A percentile compares a stretch with the other conserved stretches of the same genome.
Conservation (phyloP, 2,113 vertebrate genomes). For the Emydura subglobosa region DNA sequence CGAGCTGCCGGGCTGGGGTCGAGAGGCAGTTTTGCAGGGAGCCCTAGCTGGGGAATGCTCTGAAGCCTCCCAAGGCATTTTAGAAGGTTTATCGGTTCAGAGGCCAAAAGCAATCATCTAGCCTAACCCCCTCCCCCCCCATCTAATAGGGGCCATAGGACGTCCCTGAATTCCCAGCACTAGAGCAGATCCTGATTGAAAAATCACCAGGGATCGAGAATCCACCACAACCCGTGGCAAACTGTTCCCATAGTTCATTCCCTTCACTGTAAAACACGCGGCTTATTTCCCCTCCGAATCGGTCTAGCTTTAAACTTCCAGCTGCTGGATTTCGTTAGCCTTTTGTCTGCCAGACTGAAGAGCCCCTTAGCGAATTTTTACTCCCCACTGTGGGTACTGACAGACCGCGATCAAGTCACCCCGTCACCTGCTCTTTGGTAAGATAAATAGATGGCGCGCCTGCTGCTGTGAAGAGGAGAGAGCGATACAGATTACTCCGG, state of each 20-base stretch:
- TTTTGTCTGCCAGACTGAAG: background rate
- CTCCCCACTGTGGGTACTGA: too few relatives aligned
- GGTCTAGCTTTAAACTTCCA: too few relatives aligned
- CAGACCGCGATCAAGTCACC: too few relatives aligned
- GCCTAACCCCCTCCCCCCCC: too few relatives aligned
- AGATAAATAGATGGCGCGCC: background rate
- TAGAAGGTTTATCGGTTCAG: background rate
- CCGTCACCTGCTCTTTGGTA: background rate
- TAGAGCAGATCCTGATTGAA: too few relatives aligned
- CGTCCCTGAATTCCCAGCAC: background rate
- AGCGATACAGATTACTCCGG: too few relatives aligned
- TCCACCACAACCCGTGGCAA: background rate
- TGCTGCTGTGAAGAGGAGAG: background rate
- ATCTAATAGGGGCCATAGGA: background rate
- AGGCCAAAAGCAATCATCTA: background rate
- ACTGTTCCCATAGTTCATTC: background rate
- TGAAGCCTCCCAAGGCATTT: too few relatives aligned
- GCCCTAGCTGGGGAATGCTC: background rate
- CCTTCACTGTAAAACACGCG: background rate
- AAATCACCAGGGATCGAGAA: background rate
- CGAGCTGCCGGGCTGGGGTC: too few relatives aligned
- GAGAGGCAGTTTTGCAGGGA: background rate
- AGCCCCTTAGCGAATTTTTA: background rate
- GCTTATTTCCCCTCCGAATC: background rate
- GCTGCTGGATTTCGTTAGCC: background rate